Evolutionary conservation across 1,140 invertebrate genomes (phyloP), one percentile per base, ranked within the genome.

Genomic region (Plectus sambesii): DNA sequence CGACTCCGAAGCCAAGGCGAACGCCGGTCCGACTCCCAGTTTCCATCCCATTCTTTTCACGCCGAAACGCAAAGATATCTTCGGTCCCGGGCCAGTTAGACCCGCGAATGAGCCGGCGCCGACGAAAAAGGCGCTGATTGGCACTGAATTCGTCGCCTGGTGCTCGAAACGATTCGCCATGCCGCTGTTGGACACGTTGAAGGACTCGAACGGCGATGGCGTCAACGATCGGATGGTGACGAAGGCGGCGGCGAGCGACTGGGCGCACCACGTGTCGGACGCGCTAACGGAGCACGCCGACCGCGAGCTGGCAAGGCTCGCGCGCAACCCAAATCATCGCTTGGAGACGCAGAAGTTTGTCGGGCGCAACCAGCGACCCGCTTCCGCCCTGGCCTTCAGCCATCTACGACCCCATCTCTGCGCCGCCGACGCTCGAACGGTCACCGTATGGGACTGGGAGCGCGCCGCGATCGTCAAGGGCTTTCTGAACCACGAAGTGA

Each of bases 101-200:
- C 19, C 17, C 37, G 47, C 15, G 58, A 61, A 15, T 17, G 26
- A n/a, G 9, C 20, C 20, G 56, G 58, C 27, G 23, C 41, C 30
- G 25, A 25, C 46, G 2, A 35, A 49, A 3, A 45, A 64, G 29
- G 55, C 33, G 15, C 15, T 68, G 23, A 55, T 68, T 1, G 42
- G 19, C 1, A 69, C 64, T n/a, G 30, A 67, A 5, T 66, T 66
- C 47, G 63, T 69, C n/a, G 57, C 58, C 24, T 69, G 64, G 66
- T 66, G 65, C 50, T 47, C 60, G 9, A 66, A 63, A 25, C 48
- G 57, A 5, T 66, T 67, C 42, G 53, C 54, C 22, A 42, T 63
- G 46, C 66, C 66, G 15, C 63, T 66, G 29, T 60, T 66, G 25
- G 43, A 65, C 22, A 60, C 64, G 8, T 66, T 66, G 44, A 51